These are phyloP conservation scores for Neomicropteryx cornuta DNA, from an alignment of 1,140 invertebrate species.

Conservation along the genomic window DNA sequence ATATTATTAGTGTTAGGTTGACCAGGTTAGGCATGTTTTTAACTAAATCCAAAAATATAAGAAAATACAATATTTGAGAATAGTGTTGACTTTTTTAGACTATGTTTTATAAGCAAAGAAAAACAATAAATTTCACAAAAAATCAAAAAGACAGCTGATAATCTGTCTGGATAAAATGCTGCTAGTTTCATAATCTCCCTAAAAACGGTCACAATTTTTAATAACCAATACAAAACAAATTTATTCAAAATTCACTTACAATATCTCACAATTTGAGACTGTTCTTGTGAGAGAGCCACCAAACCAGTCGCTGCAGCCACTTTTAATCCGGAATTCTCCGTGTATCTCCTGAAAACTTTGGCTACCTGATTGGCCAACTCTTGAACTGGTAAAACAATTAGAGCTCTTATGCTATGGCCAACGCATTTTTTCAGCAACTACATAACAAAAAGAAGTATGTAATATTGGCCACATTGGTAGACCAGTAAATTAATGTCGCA, in stretches of 20 bases:
- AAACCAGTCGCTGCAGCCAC: constrained; percentile 65
- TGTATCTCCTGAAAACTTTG: constrained; percentile 69
- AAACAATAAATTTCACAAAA: no score
- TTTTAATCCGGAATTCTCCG: constrained; percentile 56
- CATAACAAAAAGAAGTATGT: constrained; percentile 5
- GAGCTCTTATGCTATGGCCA: constrained; percentile 56
- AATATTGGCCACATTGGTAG: constrained; percentile 2
- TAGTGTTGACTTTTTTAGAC: no score
- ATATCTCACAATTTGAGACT: constrained; percentile 57
- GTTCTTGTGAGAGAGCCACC: constrained; percentile 61
- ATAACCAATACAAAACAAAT: constrained; percentile 5
- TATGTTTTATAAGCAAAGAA: no score
- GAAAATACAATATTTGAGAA: constrained; percentile 2
- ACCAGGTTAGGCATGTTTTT: no score
- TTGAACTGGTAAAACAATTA: constrained; percentile 85
- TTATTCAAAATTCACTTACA: no score
- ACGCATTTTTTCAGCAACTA: constrained; percentile 22
- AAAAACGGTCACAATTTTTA: no score
- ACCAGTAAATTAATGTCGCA: no score
- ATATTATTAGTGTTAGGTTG: no score
- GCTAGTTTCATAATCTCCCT: no score
- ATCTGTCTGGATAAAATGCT: no score
- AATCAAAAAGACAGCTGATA: no score
- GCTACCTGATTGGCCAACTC: constrained; percentile 85
- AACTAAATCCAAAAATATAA: no score